These are phyloP conservation scores for Paracanthobrama guichenoti DNA, from an alignment of 2,113 vertebrate genomes.

Conservation along the genomic window DNA sequence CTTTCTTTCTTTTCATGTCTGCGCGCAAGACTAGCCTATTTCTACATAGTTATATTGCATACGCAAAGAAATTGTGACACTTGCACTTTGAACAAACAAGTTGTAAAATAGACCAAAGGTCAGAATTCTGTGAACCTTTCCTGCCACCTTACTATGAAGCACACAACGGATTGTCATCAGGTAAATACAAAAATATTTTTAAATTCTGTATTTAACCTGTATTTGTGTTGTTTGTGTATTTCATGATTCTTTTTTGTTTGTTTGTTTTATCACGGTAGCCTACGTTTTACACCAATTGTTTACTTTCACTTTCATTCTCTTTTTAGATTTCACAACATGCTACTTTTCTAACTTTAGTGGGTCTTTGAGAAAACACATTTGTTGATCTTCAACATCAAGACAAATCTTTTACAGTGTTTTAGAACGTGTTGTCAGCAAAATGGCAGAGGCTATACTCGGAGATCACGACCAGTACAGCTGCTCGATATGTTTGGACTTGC, in stretches of 20 bases:
- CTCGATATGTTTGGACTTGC: slow-evolving; percentile 48
- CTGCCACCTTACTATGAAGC: background rate
- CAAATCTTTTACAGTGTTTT: background rate
- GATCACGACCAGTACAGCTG: slow-evolving; percentile 47
- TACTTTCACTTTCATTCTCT: slow-evolving; percentile 46
- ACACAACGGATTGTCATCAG: background rate
- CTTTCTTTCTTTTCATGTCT: background rate
- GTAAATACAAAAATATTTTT: background rate
- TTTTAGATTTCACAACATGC: background rate
- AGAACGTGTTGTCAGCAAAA: background rate
- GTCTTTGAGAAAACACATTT: background rate
- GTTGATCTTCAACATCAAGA: background rate
- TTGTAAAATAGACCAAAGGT: slow-evolving; percentile 28
- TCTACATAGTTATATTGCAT: background rate
- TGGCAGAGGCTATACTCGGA: slow-evolving; percentile 5
- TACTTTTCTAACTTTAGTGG: background rate
- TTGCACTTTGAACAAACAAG: background rate
- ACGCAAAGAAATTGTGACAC: background rate
- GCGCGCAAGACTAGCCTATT: background rate
- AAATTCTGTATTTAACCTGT: background rate
- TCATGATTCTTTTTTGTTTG: background rate
- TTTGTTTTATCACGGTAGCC: too few species aligned
- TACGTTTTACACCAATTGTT: background rate
- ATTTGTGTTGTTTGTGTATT: background rate
- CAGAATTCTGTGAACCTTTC: background rate